Evolutionary conservation across 2,888 invertebrate species (phyloP).

Genomic region (Sinopyrophorus schimmeli): DNA sequence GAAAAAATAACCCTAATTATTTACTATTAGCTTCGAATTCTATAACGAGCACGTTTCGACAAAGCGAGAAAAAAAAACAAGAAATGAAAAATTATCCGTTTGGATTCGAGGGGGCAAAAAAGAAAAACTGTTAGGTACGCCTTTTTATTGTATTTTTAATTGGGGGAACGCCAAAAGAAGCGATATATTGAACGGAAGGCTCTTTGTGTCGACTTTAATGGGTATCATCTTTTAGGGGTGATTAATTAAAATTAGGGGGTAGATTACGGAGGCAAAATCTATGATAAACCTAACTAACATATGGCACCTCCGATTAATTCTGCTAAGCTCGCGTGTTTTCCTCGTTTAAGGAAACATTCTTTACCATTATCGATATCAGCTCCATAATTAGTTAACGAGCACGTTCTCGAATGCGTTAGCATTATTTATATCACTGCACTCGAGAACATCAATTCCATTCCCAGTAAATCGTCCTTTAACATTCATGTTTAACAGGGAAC

Average conservation of each 20-base stretch:
- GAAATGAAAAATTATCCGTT: too few relatives aligned
- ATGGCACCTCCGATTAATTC: constrained; percentile 29
- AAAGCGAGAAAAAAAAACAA: too few relatives aligned
- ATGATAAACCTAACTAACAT: constrained; percentile 24
- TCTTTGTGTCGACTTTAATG: constrained; percentile 23
- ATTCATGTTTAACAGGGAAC: constrained; percentile 17
- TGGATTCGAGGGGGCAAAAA: too few relatives aligned
- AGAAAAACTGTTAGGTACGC: too few relatives aligned
- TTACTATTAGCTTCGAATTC: too few relatives aligned
- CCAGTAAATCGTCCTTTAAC: constrained; percentile 8
- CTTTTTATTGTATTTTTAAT: too few relatives aligned
- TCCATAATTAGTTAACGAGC: constrained; percentile 34
- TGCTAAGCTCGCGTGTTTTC: constrained; percentile 33
- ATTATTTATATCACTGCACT: constrained; percentile 13
- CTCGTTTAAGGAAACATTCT: constrained; percentile 37
- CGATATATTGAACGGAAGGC: constrained; percentile 18
- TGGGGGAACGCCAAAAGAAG: too few relatives aligned
- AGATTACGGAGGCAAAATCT: constrained; percentile 20
- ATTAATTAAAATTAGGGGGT: constrained; percentile 29
- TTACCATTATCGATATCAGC: constrained; percentile 37
- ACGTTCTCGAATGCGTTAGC: constrained; percentile 15
- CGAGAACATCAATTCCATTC: constrained; percentile 11
- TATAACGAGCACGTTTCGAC: constrained; percentile 10
- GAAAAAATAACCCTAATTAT: too few relatives aligned
- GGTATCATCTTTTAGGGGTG: constrained; percentile 29